A percentile compares a stretch with the other conserved stretches of the same genome.
Conservation (phyloP, 2,888 invertebrate genomes). For the Andrena flavipes region DNA sequence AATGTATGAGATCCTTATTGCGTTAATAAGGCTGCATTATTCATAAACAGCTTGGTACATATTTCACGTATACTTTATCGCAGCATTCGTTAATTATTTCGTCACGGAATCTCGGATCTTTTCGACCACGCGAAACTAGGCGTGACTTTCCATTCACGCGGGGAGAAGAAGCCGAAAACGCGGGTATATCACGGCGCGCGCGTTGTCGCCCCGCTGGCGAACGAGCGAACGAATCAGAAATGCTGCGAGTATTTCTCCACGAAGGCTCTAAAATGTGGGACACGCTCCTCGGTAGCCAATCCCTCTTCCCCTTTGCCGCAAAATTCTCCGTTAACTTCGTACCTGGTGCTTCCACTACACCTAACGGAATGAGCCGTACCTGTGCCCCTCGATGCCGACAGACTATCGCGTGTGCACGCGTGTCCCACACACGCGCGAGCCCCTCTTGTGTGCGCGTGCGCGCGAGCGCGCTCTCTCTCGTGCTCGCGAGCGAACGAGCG, state of each 20-base stretch:
- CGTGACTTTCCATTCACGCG: slow-evolving; percentile 44
- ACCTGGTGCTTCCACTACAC: slow-evolving; percentile 74
- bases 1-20: slow-evolving; percentile 1
- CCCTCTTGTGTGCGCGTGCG: neutral
- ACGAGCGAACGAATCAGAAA: slow-evolving; percentile 64
- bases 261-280: slow-evolving; percentile 82
- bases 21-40: slow-evolving; percentile 37
- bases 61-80: neutral
- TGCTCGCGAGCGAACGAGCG: neutral
- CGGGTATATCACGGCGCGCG: neutral
- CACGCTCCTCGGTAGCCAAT: slow-evolving; percentile 74
- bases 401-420: slow-evolving; percentile 52
- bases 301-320: slow-evolving; percentile 69
- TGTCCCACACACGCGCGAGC: slow-evolving; percentile 54
- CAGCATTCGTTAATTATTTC: slow-evolving; percentile 23
- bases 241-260: slow-evolving; percentile 70
- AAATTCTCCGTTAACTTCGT: slow-evolving; percentile 80
- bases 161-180: slow-evolving; percentile 29
- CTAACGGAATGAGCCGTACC: slow-evolving; percentile 78
- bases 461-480: slow-evolving; percentile 22
- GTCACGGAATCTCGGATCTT: neutral
- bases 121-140: slow-evolving; percentile 15
- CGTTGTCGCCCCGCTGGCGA: slow-evolving; percentile 41
- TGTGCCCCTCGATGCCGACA: slow-evolving; percentile 64
- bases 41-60: slow-evolving; percentile 16